Base-by-base conservation (phyloP, 2,888 invertebrate genomes). In the Platerodrilus igneus region DNA sequence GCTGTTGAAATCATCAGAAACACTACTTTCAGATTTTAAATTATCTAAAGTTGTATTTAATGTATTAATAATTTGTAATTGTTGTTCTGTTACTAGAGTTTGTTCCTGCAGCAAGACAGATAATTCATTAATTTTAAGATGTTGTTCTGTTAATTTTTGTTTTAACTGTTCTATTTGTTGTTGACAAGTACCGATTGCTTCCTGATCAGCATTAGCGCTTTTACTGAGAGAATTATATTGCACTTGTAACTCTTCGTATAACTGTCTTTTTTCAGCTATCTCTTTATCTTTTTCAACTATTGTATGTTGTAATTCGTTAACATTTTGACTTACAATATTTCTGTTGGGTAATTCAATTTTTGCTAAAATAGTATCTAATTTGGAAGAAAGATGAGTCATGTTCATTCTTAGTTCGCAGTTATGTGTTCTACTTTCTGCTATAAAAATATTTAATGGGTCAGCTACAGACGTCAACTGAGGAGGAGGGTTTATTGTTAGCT, bases 371-470 rank as follows among this genome's bases (percentile, higher is more conserved):
- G 70, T 71, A 53, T 83, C 81, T 20, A 83, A 66, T 66, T 81
- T 82, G 39, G 76, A 75, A 13, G 76, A 70, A 47, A 83, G 69
- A 56, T 79, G 77, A n/a, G 73, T 67, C 44, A 83, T 66, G 48
- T 76, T 74, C 65, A 81, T 72, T 46, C 81, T 70, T n/a, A 83
- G 63, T 61, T 83, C 83, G 5, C 78, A 71, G 56, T 79, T 80
- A 42, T 81, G 78, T 10, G 76, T 76, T 45, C 81, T 66, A 36
- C 74, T 74, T 63, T 81, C 81, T 2, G 76, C 67, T 31, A 79
- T 57, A 41, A 80, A 67, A 49, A 78, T 64, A 47, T 74, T 74
- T 23, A 77, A 57, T 45, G 69, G 70, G 26, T 74, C 70, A 48
- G 65, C 56, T 2, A 51, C 30, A 26, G 51, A 50, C 18, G 40